Evolutionary conservation across 30 jellyfish, hydroid and myxozoan genomes (phyloP).

Genomic region (Cassiopea xamachana): DNA sequence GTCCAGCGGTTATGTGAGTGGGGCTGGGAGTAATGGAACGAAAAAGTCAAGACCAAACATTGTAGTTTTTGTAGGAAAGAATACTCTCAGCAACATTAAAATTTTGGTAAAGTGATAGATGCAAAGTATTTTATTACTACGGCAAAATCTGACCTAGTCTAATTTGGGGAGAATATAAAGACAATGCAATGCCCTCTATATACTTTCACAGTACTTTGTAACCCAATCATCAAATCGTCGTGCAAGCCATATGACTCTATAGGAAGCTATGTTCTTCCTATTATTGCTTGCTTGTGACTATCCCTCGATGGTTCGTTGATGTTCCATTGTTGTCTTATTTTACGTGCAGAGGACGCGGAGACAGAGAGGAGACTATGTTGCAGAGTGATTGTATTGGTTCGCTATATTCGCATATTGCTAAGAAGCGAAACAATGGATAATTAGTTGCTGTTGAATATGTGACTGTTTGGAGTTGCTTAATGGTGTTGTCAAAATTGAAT

Average conservation of each 20-base stretch:
- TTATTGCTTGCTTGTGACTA: too few species aligned
- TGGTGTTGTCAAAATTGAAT: too few species aligned
- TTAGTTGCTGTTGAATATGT: too few species aligned
- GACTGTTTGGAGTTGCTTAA: too few species aligned
- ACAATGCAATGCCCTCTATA: constrained; percentile 39
- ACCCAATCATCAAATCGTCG: background rate
- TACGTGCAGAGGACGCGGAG: too few species aligned
- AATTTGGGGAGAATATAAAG: constrained; percentile 31
- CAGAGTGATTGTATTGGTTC: too few species aligned
- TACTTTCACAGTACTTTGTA: constrained; percentile 12
- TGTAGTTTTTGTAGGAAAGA: constrained; percentile 40
- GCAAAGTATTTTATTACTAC: constrained; percentile 39
- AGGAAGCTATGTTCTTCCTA: too few species aligned
- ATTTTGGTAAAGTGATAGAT: constrained; percentile 30
- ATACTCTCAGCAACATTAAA: background rate
- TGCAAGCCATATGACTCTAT: constrained; percentile 48
- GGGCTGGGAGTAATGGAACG: constrained; percentile 64
- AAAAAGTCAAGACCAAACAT: constrained; percentile 35
- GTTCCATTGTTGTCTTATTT: too few species aligned
- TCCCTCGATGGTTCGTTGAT: too few species aligned
- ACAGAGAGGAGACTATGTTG: too few species aligned
- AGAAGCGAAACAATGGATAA: too few species aligned
- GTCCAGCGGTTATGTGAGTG: constrained; percentile 52
- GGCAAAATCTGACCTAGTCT: constrained; percentile 25
- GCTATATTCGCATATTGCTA: too few species aligned